Evolutionary conservation across 2,113 vertebrate species (phyloP).

Genomic region (Albula glossodonta): DNA sequence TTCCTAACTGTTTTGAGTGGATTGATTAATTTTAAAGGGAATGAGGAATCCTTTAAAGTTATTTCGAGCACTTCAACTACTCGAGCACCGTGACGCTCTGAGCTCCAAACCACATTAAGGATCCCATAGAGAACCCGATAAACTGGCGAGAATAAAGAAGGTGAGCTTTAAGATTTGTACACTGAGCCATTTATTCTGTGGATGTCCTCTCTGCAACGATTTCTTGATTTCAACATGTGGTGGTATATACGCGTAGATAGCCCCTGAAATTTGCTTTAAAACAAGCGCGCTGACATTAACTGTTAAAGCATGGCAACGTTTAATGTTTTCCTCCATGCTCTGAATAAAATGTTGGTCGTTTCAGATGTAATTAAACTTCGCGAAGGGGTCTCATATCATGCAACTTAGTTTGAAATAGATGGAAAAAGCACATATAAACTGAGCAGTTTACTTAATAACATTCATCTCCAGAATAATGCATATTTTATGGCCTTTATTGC

Average conservation of each 20-base stretch:
- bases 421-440: too few relatives aligned
- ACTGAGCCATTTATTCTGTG: background rate
- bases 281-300: background rate
- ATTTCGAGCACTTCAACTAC: background rate
- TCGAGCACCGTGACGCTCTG: background rate
- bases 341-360: background rate
- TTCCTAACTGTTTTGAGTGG: conserved; percentile 33
- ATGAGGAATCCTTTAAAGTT: conserved; percentile 14
- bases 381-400: background rate
- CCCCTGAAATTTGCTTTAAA: background rate
- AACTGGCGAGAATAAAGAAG: background rate
- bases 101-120: conserved; percentile 1
- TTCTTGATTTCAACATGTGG: background rate
- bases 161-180: background rate
- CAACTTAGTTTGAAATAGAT: background rate
- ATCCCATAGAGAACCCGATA: background rate
- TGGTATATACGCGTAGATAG: background rate
- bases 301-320: background rate
- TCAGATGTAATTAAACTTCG: background rate
- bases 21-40: conserved; percentile 4
- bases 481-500: background rate
- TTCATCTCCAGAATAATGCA: too few relatives aligned
- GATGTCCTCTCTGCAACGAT: background rate
- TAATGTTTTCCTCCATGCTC: background rate
- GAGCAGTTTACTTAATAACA: too few relatives aligned